These are phyloP conservation scores for Rallus crepitans DNA, from an alignment of 2,797 vertebrate genomes.

Conservation along the genomic window DNA sequence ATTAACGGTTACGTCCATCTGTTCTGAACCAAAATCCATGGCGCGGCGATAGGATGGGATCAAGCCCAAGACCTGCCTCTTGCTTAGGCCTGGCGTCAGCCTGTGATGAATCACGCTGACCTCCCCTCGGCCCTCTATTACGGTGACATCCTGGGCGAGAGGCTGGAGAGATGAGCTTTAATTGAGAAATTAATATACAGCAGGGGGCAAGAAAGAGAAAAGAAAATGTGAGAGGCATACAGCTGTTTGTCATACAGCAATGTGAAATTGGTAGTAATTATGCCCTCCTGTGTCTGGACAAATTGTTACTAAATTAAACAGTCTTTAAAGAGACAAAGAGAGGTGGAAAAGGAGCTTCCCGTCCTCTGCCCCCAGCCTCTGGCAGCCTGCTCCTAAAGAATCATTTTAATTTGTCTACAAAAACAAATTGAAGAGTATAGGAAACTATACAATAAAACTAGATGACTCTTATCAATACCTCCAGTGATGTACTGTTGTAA, in stretches of 20 bases:
- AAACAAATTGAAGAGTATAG: background rate
- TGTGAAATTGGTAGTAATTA: background rate
- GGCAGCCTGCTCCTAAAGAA: background rate
- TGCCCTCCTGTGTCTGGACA: background rate
- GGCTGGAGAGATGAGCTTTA: background rate
- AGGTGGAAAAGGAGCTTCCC: background rate
- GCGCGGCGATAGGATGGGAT: background rate
- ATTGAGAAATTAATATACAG: constrained; percentile 25
- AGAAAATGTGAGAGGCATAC: background rate
- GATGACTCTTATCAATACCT: background rate
- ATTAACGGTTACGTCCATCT: background rate
- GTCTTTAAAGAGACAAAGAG: background rate
- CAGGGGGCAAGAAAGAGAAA: background rate
- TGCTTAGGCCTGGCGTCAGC: background rate
- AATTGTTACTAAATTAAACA: constrained; percentile 8
- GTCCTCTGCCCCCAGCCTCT: background rate
- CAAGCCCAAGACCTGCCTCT: background rate
- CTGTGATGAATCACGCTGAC: background rate
- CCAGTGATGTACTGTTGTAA: background rate
- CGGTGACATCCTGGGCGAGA: background rate
- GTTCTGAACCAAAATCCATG: background rate
- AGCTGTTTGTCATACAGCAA: constrained; percentile 19
- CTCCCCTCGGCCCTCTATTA: background rate
- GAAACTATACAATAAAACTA: background rate
- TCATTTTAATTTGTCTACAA: background rate